phyloP scores from a whole-genome alignment of 2,113 vertebrate species.

The Vulpes vulpes region DNA sequence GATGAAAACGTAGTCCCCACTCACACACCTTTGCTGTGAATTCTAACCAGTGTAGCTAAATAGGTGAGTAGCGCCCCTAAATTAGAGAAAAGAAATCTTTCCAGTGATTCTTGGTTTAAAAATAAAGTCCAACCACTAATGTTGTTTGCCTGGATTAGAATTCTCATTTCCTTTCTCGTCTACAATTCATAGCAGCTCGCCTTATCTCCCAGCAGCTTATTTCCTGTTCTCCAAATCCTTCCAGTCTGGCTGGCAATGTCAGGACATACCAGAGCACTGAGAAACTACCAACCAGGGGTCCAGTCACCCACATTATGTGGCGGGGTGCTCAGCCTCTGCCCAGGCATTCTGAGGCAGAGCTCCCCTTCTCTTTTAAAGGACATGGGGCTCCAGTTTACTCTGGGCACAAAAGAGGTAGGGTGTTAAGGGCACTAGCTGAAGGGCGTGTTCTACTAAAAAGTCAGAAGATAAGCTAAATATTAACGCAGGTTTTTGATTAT shows the following conservation, averaged over 20 bases:
- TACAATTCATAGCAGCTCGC: neutral
- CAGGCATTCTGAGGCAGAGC: neutral
- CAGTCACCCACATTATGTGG: neutral
- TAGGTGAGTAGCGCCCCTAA: neutral
- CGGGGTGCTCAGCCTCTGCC: too few relatives aligned
- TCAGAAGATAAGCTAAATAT: neutral
- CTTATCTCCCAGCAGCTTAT: conserved; percentile 59
- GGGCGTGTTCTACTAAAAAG: neutral
- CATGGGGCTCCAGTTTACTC: neutral
- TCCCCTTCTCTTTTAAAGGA: neutral
- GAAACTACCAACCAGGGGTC: neutral
- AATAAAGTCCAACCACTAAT: neutral
- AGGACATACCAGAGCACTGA: conserved; percentile 34
- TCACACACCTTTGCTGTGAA: neutral
- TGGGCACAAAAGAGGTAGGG: neutral
- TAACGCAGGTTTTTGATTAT: neutral
- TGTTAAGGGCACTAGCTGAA: neutral
- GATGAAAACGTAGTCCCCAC: neutral
- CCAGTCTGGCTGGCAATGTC: neutral
- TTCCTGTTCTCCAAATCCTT: conserved; percentile 68
- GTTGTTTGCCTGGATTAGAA: neutral
- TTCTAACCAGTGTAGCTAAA: neutral
- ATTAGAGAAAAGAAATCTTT: neutral
- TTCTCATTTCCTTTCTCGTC: conserved; percentile 55
- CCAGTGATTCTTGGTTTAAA: conserved; percentile 41